Conservation (phyloP, 2,888 invertebrate species). For the Onchidella celtica region DNA sequence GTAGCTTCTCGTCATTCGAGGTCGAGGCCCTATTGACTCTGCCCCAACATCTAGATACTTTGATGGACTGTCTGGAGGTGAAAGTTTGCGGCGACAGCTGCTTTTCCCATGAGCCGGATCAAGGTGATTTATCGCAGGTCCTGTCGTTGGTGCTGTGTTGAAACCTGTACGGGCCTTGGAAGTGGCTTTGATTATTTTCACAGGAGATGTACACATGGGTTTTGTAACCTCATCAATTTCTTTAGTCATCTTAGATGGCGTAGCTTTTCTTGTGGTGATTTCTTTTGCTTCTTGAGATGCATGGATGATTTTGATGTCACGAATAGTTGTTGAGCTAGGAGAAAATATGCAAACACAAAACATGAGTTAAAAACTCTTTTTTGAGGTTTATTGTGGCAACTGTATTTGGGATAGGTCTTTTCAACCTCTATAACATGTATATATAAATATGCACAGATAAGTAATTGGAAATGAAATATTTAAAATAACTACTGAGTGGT, state of each 20-base stretch:
- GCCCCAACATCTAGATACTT: neutral
- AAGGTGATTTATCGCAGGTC: neutral
- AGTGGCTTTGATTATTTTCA: constrained; percentile 64
- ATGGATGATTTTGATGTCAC: constrained; percentile 87
- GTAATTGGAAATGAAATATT: no score
- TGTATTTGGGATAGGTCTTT: no score
- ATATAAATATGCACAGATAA: no score
- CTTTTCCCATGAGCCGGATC: constrained; percentile 9
- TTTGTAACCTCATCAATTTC: constrained; percentile 63
- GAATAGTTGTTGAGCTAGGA: constrained; percentile 87
- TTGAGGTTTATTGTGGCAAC: no score
- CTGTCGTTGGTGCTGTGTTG: neutral
- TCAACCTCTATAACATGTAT: no score
- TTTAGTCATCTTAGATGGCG: constrained; percentile 73
- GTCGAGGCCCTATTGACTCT: neutral
- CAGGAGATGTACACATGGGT: constrained; percentile 65
- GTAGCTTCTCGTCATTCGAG: constrained; percentile 20
- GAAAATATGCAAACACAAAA: no score
- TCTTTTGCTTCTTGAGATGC: constrained; percentile 80
- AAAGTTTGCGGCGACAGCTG: constrained; percentile 44
- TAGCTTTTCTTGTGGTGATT: constrained; percentile 64
- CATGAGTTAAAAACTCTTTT: no score
- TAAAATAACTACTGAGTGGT: no score
- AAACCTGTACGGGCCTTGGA: constrained; percentile 37
- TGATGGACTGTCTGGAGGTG: constrained; percentile 45